A percentile compares a stretch with the other conserved stretches of the same genome.
These are phyloP conservation scores for Macrochelys suwanniensis DNA, from an alignment of 2,797 vertebrate species.

Conservation along the genomic window DNA sequence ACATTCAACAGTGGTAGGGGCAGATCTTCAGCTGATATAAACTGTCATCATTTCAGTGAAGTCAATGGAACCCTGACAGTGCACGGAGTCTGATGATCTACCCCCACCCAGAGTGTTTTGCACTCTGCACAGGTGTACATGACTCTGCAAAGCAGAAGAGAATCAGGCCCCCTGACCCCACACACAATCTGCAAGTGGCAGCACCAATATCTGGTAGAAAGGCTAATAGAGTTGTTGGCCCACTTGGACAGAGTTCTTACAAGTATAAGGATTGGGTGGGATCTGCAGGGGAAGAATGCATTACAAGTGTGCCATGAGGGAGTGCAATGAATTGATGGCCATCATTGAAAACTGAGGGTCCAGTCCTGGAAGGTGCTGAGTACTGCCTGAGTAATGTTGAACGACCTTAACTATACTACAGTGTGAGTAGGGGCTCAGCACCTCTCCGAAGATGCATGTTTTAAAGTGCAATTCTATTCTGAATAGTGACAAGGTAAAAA, in stretches of 20 bases:
- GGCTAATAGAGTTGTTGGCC: neutral
- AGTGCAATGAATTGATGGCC: neutral
- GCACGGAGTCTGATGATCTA: neutral
- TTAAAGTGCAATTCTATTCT: neutral
- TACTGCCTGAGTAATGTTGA: neutral
- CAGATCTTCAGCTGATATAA: neutral
- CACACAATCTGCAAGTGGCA: neutral
- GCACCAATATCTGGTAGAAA: rapidly evolving
- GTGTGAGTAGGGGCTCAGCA: neutral
- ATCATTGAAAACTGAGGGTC: neutral
- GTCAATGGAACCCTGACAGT: neutral
- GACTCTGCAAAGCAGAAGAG: neutral
- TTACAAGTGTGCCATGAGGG: neutral
- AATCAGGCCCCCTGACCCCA: rapidly evolving
- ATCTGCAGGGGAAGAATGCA: neutral
- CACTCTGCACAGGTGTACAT: no score
- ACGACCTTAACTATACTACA: neutral
- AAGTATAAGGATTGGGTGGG: rapidly evolving
- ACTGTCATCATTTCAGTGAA: neutral
- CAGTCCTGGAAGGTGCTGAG: no score
- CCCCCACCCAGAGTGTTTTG: neutral
- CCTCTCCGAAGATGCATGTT: neutral
- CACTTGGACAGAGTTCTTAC: neutral
- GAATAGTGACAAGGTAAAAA: neutral
- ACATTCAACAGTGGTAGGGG: neutral